Evolutionary conservation across 92 coral and sea anemone species (phyloP).

Genomic region (Muricea muricata): DNA sequence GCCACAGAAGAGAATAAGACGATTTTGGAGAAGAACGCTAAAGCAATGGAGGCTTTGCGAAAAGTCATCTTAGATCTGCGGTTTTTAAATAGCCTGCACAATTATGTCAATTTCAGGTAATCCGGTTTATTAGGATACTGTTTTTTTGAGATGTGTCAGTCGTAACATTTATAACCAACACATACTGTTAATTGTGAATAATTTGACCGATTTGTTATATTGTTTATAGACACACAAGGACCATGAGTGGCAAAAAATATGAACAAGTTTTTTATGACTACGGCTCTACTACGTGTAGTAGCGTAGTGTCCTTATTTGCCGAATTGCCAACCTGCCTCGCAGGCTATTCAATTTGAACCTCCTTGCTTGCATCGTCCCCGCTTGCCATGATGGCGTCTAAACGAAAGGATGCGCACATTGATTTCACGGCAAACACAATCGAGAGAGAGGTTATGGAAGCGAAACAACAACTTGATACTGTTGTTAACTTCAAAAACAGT

Average conservation of each 20-base stretch:
- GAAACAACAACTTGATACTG: neutral
- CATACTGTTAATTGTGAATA: too few species aligned
- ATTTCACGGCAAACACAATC: neutral
- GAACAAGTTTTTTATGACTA: neutral
- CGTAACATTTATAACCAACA: too few species aligned
- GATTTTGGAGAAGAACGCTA: conserved; percentile 39
- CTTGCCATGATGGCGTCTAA: neutral
- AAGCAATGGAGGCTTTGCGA: conserved; percentile 57
- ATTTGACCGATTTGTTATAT: too few species aligned
- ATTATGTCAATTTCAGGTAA: conserved; percentile 66
- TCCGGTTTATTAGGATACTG: too few species aligned
- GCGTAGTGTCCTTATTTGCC: neutral
- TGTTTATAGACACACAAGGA: too few species aligned
- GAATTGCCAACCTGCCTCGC: neutral
- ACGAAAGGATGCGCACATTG: neutral
- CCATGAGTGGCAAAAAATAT: neutral
- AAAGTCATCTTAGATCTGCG: conserved; percentile 53
- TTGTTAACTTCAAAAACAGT: neutral
- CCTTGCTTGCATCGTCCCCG: too few species aligned
- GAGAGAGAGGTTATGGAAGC: neutral
- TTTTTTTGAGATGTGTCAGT: too few species aligned
- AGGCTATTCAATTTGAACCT: neutral
- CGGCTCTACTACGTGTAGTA: neutral
- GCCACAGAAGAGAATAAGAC: conserved; percentile 53
- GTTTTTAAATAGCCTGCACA: conserved; percentile 50